Evolutionary conservation across 2,888 invertebrate species (phyloP).

Genomic region (Blomia tropicalis): DNA sequence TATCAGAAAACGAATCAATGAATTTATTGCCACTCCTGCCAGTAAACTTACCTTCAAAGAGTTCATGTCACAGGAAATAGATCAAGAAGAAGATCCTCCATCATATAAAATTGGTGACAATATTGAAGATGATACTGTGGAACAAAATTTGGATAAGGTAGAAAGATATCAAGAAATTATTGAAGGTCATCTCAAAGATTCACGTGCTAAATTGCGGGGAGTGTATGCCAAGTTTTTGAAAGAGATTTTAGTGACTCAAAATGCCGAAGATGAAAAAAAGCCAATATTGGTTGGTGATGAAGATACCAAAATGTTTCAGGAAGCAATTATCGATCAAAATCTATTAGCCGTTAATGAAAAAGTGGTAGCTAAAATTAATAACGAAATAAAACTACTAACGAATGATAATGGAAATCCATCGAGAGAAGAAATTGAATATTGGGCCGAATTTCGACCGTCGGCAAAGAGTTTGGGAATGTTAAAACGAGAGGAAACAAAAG

Average conservation of each 20-base stretch:
- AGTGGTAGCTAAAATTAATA: not conserved
- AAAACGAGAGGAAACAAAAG: constrained; percentile 2
- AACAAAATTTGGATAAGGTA: constrained; percentile 42
- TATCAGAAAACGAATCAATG: constrained; percentile 66
- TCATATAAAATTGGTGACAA: constrained; percentile 51
- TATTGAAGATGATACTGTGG: constrained; percentile 17
- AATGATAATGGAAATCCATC: constrained; percentile 12
- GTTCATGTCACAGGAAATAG: constrained; percentile 88
- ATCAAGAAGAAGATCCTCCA: constrained; percentile 89
- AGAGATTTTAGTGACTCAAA: constrained; percentile 13
- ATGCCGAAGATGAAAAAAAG: constrained; percentile 23
- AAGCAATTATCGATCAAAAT: constrained; percentile 13
- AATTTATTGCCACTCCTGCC: constrained; percentile 92
- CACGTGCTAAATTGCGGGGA: constrained; percentile 32
- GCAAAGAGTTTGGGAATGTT: constrained; percentile 54
- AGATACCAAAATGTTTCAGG: constrained; percentile 1
- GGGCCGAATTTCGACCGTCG: constrained; percentile 33
- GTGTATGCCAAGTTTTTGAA: constrained; percentile 13
- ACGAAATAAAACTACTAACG: not conserved
- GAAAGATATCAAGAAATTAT: constrained; percentile 69
- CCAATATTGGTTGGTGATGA: constrained; percentile 25
- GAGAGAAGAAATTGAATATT: constrained; percentile 16
- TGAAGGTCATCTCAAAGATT: constrained; percentile 56
- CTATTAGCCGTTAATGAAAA: constrained; percentile 17
- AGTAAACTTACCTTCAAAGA: constrained; percentile 85